Evolutionary conservation across 2,797 vertebrate species (phyloP).

Genomic region (Etheostoma perlongum): DNA sequence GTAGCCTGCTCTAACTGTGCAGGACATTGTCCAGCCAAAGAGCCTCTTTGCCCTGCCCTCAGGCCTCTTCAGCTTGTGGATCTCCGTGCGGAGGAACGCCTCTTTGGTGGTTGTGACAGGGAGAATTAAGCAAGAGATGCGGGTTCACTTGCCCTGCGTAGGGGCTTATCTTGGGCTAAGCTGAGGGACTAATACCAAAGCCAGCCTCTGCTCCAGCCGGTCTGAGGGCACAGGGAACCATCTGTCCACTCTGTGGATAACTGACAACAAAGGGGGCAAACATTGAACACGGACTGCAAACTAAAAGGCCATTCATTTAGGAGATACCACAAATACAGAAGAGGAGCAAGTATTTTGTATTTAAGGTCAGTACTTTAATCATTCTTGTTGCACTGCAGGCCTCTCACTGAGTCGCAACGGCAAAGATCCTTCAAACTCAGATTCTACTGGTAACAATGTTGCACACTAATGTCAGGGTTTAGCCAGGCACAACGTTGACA

Average conservation of each 20-base stretch:
- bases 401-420: slow-evolving; percentile 35
- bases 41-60: slow-evolving; percentile 86
- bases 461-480: slow-evolving; percentile 24
- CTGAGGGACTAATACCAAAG: slow-evolving; percentile 87
- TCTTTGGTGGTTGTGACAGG: slow-evolving; percentile 90
- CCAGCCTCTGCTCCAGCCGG: slow-evolving; percentile 84
- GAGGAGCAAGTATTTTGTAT: slow-evolving; percentile 62
- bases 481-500: slow-evolving; percentile 22
- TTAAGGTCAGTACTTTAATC: slow-evolving; percentile 85
- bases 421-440: slow-evolving; percentile 27
- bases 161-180: slow-evolving; percentile 90
- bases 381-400: slow-evolving; percentile 59
- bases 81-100: slow-evolving; percentile 84
- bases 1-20: slow-evolving; percentile 52
- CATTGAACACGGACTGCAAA: slow-evolving; percentile 74
- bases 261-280: slow-evolving; percentile 85
- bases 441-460: slow-evolving; percentile 40
- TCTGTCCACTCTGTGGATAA: slow-evolving; percentile 88
- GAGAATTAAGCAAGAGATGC: slow-evolving; percentile 88
- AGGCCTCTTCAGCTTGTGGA: slow-evolving; percentile 86
- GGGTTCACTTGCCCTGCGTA: slow-evolving; percentile 86
- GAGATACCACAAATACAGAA: slow-evolving; percentile 74
- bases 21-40: slow-evolving; percentile 83
- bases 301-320: slow-evolving; percentile 69
- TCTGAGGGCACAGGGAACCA: slow-evolving; percentile 89